Conservation (phyloP, 2,113 vertebrate genomes). For the Silurus glanis region DNA sequence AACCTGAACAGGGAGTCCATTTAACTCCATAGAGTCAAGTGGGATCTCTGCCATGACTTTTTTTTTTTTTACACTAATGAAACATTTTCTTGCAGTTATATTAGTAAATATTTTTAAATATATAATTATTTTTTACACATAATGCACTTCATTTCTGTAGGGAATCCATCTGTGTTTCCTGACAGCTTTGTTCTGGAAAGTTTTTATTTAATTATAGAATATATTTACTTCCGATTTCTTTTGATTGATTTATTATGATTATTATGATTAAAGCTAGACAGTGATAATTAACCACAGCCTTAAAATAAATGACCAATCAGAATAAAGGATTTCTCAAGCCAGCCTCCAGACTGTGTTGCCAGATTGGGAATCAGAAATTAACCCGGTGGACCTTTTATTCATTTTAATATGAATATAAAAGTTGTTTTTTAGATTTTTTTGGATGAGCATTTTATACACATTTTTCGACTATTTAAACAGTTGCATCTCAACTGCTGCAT, state of each 20-base stretch:
- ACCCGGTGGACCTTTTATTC: too few species aligned
- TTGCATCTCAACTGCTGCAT: not conserved
- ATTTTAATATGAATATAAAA: too few species aligned
- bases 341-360: not conserved
- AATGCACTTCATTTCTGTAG: not conserved
- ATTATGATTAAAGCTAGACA: not conserved
- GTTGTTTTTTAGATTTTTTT: not conserved
- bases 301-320: not conserved
- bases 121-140: not conserved
- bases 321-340: not conserved
- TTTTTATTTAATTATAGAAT: too few species aligned
- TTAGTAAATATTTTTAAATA: too few species aligned
- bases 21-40: not conserved
- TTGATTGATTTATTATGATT: not conserved
- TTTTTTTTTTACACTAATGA: too few species aligned
- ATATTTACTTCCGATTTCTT: too few species aligned
- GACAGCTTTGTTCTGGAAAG: not conserved
- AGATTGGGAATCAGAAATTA: not conserved
- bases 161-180: not conserved
- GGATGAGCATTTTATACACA: not conserved
- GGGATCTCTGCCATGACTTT: not conserved
- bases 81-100: too few species aligned
- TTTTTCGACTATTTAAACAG: too few species aligned
- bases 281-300: not conserved
- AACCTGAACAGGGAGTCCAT: not conserved